Base-by-base conservation (phyloP, 2,797 vertebrate species). In the Coregonus suidteri region DNA sequence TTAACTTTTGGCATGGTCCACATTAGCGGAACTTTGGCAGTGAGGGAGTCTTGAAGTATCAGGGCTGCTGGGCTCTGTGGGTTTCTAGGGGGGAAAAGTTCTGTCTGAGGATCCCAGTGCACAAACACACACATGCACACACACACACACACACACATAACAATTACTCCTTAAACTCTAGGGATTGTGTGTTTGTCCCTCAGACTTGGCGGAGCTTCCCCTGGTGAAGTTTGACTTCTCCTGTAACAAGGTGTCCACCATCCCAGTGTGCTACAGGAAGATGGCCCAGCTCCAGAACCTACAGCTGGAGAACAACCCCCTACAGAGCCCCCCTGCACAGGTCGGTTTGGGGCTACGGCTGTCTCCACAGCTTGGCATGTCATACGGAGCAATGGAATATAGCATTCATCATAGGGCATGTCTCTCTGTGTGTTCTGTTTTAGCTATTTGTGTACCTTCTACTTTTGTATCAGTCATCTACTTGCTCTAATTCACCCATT, bases 181-280 rank as follows among this genome's bases (percentile, higher is more conserved):
- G 9, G 11, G 18, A 25, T 47, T 64, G 20, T 72, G 76, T 66
- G 70, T 73, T 18, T 25, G 11, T 47, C 56, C 81, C 90, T 78
- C 93, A 98, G 97, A 98, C 88, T 89, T 99, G 89, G 96, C 96
- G 20, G 94, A 94, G 59, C 95, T 99, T 85, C 97, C 97, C 75
- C 93, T 99, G 94, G 97, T 98, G 75, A 98, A 96, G 93, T 96
- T 99, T 18, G 96, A 98, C 90, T 96, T 99, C 91, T 98, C 97
- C 88, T 98, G 97, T 91, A 99, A 99, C 95, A 97, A 98, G 89
- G 96, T 98, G 82, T 96, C 97, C 9, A 95, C 94, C 86, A 97
- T 99, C 90, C 97, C 97, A 0, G 91, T 97, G 85, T 96, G 96
- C 88, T 99, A 96, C 92, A 94, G 96, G 91, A 97, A 96, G 81